Evolutionary conservation across 2,888 invertebrate species (phyloP), one percentile per base, ranked within the genome.

Genomic region (Hydroisotoma schaefferi): DNA sequence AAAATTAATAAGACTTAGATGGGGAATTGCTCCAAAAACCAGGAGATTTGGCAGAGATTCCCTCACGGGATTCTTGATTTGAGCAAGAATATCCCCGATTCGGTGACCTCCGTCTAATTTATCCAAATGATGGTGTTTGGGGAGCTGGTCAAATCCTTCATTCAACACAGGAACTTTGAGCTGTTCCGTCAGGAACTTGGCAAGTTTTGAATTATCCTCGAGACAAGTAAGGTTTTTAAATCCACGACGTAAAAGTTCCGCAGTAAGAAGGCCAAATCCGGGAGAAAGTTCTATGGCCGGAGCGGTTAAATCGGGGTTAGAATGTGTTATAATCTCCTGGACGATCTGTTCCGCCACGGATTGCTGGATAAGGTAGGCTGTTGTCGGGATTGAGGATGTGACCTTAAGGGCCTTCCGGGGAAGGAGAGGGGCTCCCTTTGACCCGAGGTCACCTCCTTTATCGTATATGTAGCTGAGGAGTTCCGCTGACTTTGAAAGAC

Each of bases 261-360:
- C 75, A 1, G 85, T 84, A 51, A 88, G 75, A 22, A 84, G 75
- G 0, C 88, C 87, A 43, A 84, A 77, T 0, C 88, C 88, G 1
- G 88, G 85, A 77, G 85, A 86, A 0, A 85, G 78, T 78, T 88
- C 88, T n/a, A 85, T 76, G 18, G 85, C 74, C 2, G 67, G 64
- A 4, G 49, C 52, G 23, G 53, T 43, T 10, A 22, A 18, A 57
- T 68, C 63, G 20, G 61, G 49, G 18, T 60, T 55, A 25, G 26
- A 8, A 10, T 47, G 15, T 23, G 55, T 44, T 18, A 64, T 20
- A 4, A 60, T 22, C 15, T 52, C 15, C n/a, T n/a, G n/a, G 6
- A 25, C 53, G 18, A 69, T 46, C 15, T 38, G 20, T 10, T n/a
- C 22, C 1, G 66, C 66, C 10, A 55, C 62, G 2, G 22, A 8